Base-by-base conservation (phyloP, 2,797 vertebrate species). In the Eurystomus glaucurus region DNA sequence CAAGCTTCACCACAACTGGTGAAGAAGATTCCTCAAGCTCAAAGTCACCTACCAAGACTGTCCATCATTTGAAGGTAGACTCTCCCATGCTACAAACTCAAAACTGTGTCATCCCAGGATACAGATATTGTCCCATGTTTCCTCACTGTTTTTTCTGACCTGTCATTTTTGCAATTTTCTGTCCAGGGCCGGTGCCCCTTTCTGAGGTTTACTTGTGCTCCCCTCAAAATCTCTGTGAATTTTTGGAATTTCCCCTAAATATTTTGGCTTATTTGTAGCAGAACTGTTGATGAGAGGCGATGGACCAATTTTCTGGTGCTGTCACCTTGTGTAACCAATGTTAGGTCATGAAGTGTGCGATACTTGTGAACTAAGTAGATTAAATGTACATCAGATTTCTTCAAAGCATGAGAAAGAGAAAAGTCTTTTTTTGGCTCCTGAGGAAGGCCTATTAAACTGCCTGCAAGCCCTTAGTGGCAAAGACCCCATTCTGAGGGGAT, bases 1-100 rank as follows among this genome's bases (percentile, higher is more conserved):
- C 80, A 65, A 55, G 65, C 46, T 78, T 81, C 9, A 81, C 79
- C 61, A 81, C 54, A 90, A 61, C 51, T 72, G 22, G 62, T 25
- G 14, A 91, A 95, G 11, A 93, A 84, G 74, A 71, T 41, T 41
- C 35, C 65, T 69, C 62, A 81, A 95, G 62, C 39, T 82, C 66
- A 33, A 92, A 66, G 60, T 48, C 52, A 82, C 66, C 26, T 80
- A n/a, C 51, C 55, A 70, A 13, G 43, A 51, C 66, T 58, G 58
- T 46, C 65, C 31, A 46, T 85, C 62, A 70, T 46, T 82, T 39
- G n/a, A 82, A 79, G 89, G 50, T 15, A 58, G 45, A n/a, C n/a
- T 54, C 54, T 52, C 43, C 35, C 21, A 33, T 12, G 35, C 39
- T 65, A 45, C 26, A 41, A 29, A 58, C 12, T 60, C 41, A 70